Conservation (phyloP, 1,140 invertebrate genomes). For the Drosophila littoralis region DNA sequence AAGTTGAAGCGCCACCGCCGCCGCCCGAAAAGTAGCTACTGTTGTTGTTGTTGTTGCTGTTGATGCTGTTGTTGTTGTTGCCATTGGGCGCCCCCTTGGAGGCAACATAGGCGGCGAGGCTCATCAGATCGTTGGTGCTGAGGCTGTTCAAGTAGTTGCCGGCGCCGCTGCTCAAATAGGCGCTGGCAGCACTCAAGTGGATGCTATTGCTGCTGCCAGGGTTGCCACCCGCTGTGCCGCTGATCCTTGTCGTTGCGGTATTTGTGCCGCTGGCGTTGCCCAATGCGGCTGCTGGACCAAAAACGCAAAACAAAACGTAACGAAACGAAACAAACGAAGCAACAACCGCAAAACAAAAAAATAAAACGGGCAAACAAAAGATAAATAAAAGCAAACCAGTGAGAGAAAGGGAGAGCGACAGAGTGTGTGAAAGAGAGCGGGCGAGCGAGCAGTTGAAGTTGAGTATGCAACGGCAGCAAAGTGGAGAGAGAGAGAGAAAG, state of each 20-base stretch:
- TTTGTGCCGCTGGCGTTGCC: constrained; percentile 43
- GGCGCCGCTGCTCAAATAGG: constrained; percentile 58
- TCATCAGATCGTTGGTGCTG: constrained; percentile 78
- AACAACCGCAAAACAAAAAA: constrained; percentile 9
- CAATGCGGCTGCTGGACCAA: constrained; percentile 30
- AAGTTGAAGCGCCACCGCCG: constrained; percentile 43
- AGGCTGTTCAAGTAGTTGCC: constrained; percentile 71
- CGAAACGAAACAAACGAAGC: constrained; percentile 21
- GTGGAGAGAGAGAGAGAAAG: constrained; percentile 14
- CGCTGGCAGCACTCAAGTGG: constrained; percentile 50
- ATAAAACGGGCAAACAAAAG: constrained; percentile 13
- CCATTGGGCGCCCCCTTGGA: constrained; percentile 53
- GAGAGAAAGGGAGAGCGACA: constrained; percentile 8
- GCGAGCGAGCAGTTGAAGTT: background rate
- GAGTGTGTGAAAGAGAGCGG: background rate
- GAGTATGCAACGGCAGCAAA: constrained; percentile 10
- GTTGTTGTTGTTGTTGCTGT: constrained; percentile 14
- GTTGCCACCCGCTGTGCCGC: constrained; percentile 30
- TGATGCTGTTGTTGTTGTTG: constrained; percentile 24
- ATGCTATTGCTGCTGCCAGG: constrained; percentile 14
- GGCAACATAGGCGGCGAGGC: constrained; percentile 74
- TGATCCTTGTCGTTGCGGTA: constrained; percentile 29
- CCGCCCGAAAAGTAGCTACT: constrained; percentile 19
- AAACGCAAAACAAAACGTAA: constrained; percentile 25
- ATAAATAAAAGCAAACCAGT: constrained; percentile 27